Evolutionary conservation across 2,888 invertebrate species (phyloP).

Genomic region (Meta bourneti): DNA sequence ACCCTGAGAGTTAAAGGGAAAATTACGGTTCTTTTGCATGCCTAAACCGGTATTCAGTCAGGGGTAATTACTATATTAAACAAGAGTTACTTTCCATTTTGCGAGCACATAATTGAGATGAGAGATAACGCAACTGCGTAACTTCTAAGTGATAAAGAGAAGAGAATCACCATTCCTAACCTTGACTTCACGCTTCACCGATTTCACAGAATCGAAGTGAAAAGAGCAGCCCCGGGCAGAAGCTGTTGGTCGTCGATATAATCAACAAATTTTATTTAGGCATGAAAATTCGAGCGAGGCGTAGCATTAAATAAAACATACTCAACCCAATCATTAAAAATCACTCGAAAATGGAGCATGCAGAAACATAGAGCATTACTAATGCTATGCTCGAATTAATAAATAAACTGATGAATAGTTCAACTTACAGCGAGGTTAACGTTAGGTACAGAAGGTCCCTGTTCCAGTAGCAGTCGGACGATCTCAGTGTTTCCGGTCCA

Average conservation of each 20-base stretch:
- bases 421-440: slow-evolving; percentile 88
- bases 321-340: neutral
- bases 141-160: neutral
- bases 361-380: no score
- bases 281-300: neutral
- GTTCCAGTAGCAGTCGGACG: slow-evolving; percentile 89
- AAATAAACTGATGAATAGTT: neutral
- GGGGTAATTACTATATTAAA: slow-evolving; percentile 20
- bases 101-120: slow-evolving; percentile 32
- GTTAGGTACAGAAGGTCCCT: slow-evolving; percentile 90
- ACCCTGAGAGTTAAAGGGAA: neutral
- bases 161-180: slow-evolving; percentile 8
- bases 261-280: slow-evolving; percentile 8
- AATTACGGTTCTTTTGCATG: slow-evolving; percentile 43
- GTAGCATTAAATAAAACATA: neutral
- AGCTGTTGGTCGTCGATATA: neutral
- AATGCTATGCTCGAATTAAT: neutral
- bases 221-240: slow-evolving; percentile 25
- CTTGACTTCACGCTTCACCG: slow-evolving; percentile 42
- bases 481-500: slow-evolving; percentile 96
- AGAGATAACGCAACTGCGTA: slow-evolving; percentile 16
- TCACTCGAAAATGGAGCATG: neutral
- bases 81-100: slow-evolving; percentile 24
- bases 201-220: slow-evolving; percentile 11
- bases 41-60: slow-evolving; percentile 23